Evolutionary conservation across 2,797 vertebrate genomes (phyloP).

Genomic region (Anas bernieri): DNA sequence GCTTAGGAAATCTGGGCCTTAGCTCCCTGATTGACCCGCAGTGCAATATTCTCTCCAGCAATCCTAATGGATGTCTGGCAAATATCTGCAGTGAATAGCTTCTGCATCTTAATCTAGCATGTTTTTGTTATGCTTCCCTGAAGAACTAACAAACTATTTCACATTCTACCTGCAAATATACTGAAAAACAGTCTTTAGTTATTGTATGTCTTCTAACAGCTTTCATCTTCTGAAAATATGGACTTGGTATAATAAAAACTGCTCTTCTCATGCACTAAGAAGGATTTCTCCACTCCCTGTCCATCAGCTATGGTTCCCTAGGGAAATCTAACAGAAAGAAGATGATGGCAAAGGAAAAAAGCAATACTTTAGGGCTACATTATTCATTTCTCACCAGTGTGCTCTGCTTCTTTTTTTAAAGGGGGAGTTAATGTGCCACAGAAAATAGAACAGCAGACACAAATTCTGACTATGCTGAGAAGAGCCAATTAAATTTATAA

Average conservation of each 20-base stretch:
- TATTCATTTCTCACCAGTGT: not conserved
- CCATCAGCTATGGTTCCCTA: not conserved
- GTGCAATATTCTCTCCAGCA: not conserved
- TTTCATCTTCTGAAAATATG: not conserved
- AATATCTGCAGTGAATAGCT: not conserved
- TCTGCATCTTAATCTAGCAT: not conserved
- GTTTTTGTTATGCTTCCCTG: not conserved
- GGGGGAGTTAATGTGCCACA: not conserved
- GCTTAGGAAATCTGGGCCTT: not conserved
- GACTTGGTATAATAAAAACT: not conserved
- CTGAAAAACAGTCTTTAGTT: not conserved
- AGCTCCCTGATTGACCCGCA: not conserved
- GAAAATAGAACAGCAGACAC: not conserved
- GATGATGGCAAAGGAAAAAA: not conserved
- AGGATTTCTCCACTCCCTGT: not conserved
- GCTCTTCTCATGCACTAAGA: not conserved
- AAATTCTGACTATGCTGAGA: not conserved
- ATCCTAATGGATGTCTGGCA: not conserved
- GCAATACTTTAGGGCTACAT: not conserved
- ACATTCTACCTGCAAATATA: not conserved
- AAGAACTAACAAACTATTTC: not conserved
- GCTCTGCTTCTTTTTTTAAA: not conserved
- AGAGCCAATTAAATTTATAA: not conserved
- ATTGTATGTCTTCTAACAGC: not conserved
- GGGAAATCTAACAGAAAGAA: not conserved